Percentiles rank a stretch among this genome's conserved stretches.
Conservation (phyloP, 2,113 vertebrate species). For the Delphinus delphis region DNA sequence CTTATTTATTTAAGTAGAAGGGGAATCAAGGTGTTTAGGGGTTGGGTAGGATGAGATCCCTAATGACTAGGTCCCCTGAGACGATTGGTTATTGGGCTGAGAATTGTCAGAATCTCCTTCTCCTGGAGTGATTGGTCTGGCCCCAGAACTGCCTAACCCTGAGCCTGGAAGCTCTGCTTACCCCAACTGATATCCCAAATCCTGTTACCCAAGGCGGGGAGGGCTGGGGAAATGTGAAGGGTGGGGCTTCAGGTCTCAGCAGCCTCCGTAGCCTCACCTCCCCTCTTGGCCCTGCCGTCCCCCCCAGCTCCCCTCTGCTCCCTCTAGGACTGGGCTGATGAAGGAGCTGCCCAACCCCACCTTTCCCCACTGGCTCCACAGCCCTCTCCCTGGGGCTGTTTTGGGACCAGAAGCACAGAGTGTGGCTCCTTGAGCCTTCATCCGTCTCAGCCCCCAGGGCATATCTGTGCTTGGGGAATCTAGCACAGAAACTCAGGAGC, state of each 20-base stretch:
- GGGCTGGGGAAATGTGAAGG: not conserved
- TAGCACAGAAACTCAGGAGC: conserved; percentile 68
- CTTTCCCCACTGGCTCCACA: not conserved
- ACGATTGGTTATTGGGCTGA: not conserved
- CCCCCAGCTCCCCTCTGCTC: not conserved
- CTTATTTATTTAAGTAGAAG: conserved; percentile 75
- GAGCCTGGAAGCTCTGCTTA: not conserved
- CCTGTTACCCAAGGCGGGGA: not conserved
- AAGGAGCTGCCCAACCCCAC: not conserved
- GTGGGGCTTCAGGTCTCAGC: not conserved
- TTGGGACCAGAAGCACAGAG: conserved; percentile 50
- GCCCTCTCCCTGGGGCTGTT: not conserved
- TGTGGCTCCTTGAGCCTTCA: conserved; percentile 4
- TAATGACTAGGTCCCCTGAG: not conserved
- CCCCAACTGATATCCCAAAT: not conserved
- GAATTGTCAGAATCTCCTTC: not conserved
- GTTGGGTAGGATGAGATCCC: not conserved
- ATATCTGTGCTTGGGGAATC: conserved; percentile 25
- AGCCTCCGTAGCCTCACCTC: not conserved
- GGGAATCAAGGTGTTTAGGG: not conserved
- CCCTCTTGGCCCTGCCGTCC: not conserved
- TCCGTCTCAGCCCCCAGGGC: not conserved
- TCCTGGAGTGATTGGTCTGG: not conserved
- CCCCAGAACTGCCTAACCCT: not conserved
- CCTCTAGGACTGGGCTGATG: not conserved